phyloP scores from a whole-genome alignment of 2,888 invertebrate species.

The Pammene fasciana region DNA sequence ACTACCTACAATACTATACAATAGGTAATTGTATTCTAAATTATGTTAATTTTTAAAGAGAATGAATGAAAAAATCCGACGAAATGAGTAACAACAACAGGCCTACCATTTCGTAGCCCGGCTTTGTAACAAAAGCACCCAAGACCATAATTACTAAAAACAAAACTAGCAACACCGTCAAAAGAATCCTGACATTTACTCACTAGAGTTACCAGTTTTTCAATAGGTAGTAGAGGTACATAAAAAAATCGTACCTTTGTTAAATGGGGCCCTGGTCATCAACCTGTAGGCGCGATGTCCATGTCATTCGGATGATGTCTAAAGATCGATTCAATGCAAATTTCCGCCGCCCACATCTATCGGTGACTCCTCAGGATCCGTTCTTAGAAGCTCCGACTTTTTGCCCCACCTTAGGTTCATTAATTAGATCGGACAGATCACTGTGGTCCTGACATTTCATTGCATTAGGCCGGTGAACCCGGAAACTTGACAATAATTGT shows the following conservation, averaged over 20 bases:
- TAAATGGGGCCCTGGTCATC: slow-evolving; percentile 54
- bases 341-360: slow-evolving; percentile 71
- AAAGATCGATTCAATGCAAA: slow-evolving; percentile 79
- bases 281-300: slow-evolving; percentile 55
- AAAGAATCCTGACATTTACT: neutral
- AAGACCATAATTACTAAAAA: neutral
- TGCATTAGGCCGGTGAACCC: slow-evolving; percentile 70
- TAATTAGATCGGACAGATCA: slow-evolving; percentile 72
- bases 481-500: slow-evolving; percentile 65
- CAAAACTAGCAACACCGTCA: neutral
- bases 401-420: slow-evolving; percentile 64
- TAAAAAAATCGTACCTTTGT: slow-evolving; percentile 25
- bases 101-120: neutral
- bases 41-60: slow-evolving; percentile 19
- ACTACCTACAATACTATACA: neutral
- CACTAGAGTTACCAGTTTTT: neutral
- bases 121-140: neutral
- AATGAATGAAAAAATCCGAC: slow-evolving; percentile 5
- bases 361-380: slow-evolving; percentile 64
- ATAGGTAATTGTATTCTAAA: slow-evolving; percentile 1
- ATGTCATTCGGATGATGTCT: slow-evolving; percentile 67
- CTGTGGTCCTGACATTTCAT: slow-evolving; percentile 73
- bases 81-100: neutral
- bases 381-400: slow-evolving; percentile 58
- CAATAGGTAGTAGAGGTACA: neutral